phyloP scores from a whole-genome alignment of 2,888 invertebrate genomes.

The Cataglyphis livida region DNA sequence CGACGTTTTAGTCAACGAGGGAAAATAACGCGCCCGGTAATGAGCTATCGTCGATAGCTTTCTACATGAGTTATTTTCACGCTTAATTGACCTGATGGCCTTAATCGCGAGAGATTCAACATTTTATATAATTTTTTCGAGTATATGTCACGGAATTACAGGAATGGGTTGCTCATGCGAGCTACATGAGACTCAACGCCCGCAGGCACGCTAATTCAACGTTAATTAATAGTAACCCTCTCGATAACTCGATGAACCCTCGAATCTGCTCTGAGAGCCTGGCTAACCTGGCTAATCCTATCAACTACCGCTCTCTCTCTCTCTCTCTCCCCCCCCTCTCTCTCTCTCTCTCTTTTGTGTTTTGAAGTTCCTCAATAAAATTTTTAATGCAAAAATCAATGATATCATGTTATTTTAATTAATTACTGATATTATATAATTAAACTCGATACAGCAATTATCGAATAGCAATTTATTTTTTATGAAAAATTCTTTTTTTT shows the following conservation, averaged over 20 bases:
- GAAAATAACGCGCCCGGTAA: constrained; percentile 2
- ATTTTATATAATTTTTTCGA: constrained; percentile 9
- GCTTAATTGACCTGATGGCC: constrained; percentile 15
- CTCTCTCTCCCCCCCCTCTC: constrained; percentile 10
- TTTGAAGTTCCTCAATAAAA: constrained; percentile 5
- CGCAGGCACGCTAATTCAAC: constrained; percentile 63
- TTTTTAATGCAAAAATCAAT: background rate
- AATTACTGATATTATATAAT: background rate
- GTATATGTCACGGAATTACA: constrained; percentile 16
- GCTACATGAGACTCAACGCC: constrained; percentile 29
- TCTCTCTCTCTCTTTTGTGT: constrained; percentile 24
- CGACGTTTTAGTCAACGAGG: background rate
- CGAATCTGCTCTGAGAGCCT: constrained; percentile 54
- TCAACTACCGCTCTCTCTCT: constrained; percentile 35
- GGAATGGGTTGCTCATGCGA: background rate
- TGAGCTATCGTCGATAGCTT: background rate
- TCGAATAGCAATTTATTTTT: background rate
- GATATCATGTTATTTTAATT: background rate
- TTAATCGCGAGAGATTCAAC: constrained; percentile 26
- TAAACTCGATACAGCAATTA: background rate
- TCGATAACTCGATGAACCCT: constrained; percentile 74
- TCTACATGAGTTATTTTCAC: constrained; percentile 10
- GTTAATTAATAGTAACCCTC: constrained; percentile 76
- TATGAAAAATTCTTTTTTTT: background rate
- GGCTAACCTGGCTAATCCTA: constrained; percentile 56